Evolutionary conservation across 2,888 invertebrate genomes (phyloP).

Genomic region (Enchytraeus crypticus): DNA sequence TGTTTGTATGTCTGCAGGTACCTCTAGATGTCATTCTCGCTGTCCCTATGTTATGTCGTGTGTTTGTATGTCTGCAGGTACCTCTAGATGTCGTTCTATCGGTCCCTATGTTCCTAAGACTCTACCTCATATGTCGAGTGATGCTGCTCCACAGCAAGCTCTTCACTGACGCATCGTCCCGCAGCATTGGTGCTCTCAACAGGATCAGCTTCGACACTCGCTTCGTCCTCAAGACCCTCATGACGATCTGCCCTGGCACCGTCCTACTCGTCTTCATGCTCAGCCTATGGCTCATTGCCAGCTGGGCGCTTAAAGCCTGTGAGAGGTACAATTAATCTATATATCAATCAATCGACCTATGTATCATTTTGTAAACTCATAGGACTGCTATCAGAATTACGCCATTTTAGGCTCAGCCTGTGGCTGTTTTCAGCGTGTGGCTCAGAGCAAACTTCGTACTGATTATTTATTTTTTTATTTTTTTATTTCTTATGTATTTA

Average conservation of each 20-base stretch:
- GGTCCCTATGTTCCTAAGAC: conserved; percentile 97
- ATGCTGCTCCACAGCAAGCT: conserved; percentile 98
- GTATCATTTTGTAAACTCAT: too few species aligned
- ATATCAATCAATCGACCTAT: too few species aligned
- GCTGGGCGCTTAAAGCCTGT: conserved; percentile 95
- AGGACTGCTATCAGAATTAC: too few species aligned
- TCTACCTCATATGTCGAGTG: conserved; percentile 97
- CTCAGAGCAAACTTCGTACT: too few species aligned
- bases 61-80: too few species aligned
- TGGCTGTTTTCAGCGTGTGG: too few species aligned
- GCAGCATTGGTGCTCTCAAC: conserved; percentile 59
- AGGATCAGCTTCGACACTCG: conserved; percentile 65
- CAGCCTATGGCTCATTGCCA: conserved; percentile 97
- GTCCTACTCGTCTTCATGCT: conserved; percentile 98
- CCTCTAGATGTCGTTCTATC: conserved; percentile 80
- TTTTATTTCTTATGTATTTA: too few species aligned
- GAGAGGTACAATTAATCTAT: too few species aligned
- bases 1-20: conserved; percentile 53
- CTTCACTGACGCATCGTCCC: conserved; percentile 97
- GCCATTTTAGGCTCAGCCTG: too few species aligned
- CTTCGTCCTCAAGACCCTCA: conserved; percentile 92
- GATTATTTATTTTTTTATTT: too few species aligned
- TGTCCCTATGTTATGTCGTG: conserved; percentile 99
- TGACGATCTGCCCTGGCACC: conserved; percentile 98
- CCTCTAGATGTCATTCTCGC: conserved; percentile 80